Percentiles rank a stretch among this genome's conserved stretches.
Evolutionary conservation across 2,113 vertebrate genomes (phyloP).

Genomic region (Mugil cephalus): DNA sequence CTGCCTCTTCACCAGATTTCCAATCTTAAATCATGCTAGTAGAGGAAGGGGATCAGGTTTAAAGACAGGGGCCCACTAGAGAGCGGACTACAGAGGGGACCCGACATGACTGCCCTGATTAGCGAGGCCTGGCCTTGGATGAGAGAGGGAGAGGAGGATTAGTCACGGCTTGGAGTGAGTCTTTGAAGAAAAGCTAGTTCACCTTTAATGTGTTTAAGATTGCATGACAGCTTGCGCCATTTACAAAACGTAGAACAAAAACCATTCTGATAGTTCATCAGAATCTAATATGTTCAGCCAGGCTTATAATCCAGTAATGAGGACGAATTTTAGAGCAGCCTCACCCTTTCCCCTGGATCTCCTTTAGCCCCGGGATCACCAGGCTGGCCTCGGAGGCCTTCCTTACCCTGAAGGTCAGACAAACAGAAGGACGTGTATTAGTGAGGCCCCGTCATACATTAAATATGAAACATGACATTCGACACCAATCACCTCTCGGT

Average conservation of each 20-base stretch:
- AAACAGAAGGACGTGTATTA: slow-evolving; percentile 10
- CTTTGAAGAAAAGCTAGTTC: slow-evolving; percentile 71
- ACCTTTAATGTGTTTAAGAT: slow-evolving; percentile 69
- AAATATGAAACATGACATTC: background rate
- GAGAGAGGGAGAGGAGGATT: slow-evolving; percentile 54
- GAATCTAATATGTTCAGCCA: slow-evolving; percentile 46
- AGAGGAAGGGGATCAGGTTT: slow-evolving; percentile 66
- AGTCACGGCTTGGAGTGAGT: slow-evolving; percentile 61
- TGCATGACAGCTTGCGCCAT: slow-evolving; percentile 46
- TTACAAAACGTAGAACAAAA: slow-evolving; percentile 54
- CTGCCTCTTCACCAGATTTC: slow-evolving; percentile 52
- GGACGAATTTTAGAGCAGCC: slow-evolving; percentile 45
- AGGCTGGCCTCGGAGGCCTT: slow-evolving; percentile 80
- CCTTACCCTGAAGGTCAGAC: slow-evolving; percentile 74
- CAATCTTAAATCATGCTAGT: slow-evolving; percentile 57
- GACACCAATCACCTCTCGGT: slow-evolving; percentile 2
- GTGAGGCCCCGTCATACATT: background rate
- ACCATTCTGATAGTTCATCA: slow-evolving; percentile 53
- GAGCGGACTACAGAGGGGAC: slow-evolving; percentile 53
- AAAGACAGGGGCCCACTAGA: slow-evolving; percentile 62
- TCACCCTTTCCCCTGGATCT: slow-evolving; percentile 86
- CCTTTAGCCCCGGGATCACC: slow-evolving; percentile 85
- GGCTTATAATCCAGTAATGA: slow-evolving; percentile 45
- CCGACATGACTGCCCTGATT: slow-evolving; percentile 60
- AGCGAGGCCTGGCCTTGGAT: slow-evolving; percentile 64